Conservation (phyloP, 2,113 vertebrate genomes). For the Rafetus swinhoei region DNA sequence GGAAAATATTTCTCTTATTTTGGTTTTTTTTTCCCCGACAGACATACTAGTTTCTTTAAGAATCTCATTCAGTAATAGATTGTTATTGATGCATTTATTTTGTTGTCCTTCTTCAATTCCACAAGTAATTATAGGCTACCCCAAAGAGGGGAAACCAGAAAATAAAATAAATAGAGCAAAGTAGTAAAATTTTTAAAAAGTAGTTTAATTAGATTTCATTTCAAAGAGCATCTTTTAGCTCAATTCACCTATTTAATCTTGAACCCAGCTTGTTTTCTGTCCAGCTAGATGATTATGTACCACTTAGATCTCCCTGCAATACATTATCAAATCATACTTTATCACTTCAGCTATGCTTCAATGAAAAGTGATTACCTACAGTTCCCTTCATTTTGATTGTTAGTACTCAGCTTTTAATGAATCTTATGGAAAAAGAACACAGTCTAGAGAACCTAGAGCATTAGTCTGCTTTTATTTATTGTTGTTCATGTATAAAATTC, state of each 20-base stretch:
- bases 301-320: not conserved
- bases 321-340: not conserved
- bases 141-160: not conserved
- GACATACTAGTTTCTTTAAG: not conserved
- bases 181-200: conserved; percentile 32
- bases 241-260: conserved; percentile 20
- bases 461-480: not conserved
- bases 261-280: not conserved
- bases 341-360: conserved; percentile 12
- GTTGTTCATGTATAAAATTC: not conserved
- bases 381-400: conserved; percentile 2
- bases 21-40: not conserved
- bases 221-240: conserved; percentile 29
- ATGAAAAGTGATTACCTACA: conserved; percentile 20
- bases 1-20: not conserved
- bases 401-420: not conserved
- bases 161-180: not conserved
- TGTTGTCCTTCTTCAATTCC: not conserved
- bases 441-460: not conserved
- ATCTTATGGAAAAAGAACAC: not conserved
- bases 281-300: not conserved
- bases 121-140: not conserved
- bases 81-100: not conserved
- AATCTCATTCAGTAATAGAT: not conserved
- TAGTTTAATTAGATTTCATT: conserved; percentile 24